These are phyloP conservation scores for Bostrychus sinensis DNA, from an alignment of 2,113 vertebrate species.

Conservation along the genomic window DNA sequence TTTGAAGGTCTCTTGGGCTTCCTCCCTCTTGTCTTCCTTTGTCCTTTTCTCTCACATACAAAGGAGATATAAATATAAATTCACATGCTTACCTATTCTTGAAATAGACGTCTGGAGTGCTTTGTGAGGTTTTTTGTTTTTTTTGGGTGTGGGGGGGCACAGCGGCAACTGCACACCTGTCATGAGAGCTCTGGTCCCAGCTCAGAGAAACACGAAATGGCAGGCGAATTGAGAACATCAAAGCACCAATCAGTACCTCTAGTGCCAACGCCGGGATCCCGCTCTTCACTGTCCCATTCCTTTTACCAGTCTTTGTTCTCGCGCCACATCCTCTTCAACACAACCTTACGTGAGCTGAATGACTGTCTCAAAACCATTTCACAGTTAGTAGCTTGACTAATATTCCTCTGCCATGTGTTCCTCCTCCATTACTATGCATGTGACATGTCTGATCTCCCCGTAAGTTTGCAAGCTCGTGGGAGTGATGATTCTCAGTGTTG, in stretches of 20 bases:
- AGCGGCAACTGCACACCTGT: conserved; percentile 44
- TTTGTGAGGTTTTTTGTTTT: conserved; percentile 6
- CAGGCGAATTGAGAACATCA: conserved; percentile 68
- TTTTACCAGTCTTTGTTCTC: conserved; percentile 48
- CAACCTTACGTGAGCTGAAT: conserved; percentile 47
- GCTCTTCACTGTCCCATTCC: conserved; percentile 48
- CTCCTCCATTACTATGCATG: conserved; percentile 38
- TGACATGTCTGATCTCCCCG: conserved; percentile 52
- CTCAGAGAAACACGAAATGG: conserved; percentile 49
- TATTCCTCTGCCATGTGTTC: conserved; percentile 51
- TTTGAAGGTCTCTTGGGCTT: not conserved
- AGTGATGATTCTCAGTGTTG: conserved; percentile 39
- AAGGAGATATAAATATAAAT: conserved; percentile 15
- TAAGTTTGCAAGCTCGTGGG: conserved; percentile 47
- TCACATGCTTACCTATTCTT: conserved; percentile 7
- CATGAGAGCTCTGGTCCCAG: conserved; percentile 47
- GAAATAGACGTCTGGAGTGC: conserved; percentile 28
- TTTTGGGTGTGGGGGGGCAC: not conserved
- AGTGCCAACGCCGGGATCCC: conserved; percentile 64
- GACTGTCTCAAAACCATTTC: conserved; percentile 71
- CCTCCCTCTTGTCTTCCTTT: not conserved
- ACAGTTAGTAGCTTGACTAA: conserved; percentile 73
- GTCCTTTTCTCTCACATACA: not conserved
- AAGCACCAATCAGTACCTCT: conserved; percentile 65
- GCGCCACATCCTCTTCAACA: conserved; percentile 40